These are phyloP conservation scores for Spodoptera litura DNA, from an alignment of 1,140 invertebrate genomes.

Conservation along the genomic window DNA sequence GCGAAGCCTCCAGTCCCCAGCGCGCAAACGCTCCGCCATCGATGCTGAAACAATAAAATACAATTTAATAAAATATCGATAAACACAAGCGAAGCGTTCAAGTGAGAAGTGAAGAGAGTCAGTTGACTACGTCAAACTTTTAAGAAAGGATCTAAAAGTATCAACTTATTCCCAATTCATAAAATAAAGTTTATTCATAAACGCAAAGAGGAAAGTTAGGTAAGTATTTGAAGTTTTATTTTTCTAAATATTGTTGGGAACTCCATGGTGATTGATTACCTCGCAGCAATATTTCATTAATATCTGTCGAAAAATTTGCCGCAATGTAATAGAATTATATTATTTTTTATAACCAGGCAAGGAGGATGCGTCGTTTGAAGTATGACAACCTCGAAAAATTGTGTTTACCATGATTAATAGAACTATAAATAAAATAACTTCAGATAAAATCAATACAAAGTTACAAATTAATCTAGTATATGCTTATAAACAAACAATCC, in stretches of 20 bases:
- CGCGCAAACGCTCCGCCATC: conserved; percentile 88
- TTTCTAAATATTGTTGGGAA: conserved; percentile 54
- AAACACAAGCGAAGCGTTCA: conserved; percentile 21
- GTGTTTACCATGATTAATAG: not conserved
- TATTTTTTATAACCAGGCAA: conserved; percentile 58
- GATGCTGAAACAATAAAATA: conserved; percentile 87
- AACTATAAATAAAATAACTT: conserved; percentile 14
- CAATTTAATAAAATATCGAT: conserved; percentile 37
- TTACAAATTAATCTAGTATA: conserved; percentile 1
- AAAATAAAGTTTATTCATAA: conserved; percentile 49
- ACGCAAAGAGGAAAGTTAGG: conserved; percentile 46
- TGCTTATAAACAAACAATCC: conserved; percentile 35
- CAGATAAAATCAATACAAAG: not conserved
- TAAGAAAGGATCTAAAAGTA: conserved; percentile 44
- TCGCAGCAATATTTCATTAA: conserved; percentile 72
- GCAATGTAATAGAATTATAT: conserved; percentile 59
- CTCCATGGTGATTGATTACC: conserved; percentile 73
- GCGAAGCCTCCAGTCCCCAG: conserved; percentile 87
- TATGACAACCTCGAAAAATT: not conserved
- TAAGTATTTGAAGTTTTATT: conserved; percentile 50
- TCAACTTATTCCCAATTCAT: conserved; percentile 39
- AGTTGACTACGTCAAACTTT: conserved; percentile 42
- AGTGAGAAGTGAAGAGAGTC: conserved; percentile 46
- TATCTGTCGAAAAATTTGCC: conserved; percentile 73
- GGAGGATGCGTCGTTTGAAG: conserved; percentile 20